Percentiles rank a stretch among this genome's conserved stretches.
Evolutionary conservation across 1,140 invertebrate genomes (phyloP).

Genomic region (Coenobita brevimanus): DNA sequence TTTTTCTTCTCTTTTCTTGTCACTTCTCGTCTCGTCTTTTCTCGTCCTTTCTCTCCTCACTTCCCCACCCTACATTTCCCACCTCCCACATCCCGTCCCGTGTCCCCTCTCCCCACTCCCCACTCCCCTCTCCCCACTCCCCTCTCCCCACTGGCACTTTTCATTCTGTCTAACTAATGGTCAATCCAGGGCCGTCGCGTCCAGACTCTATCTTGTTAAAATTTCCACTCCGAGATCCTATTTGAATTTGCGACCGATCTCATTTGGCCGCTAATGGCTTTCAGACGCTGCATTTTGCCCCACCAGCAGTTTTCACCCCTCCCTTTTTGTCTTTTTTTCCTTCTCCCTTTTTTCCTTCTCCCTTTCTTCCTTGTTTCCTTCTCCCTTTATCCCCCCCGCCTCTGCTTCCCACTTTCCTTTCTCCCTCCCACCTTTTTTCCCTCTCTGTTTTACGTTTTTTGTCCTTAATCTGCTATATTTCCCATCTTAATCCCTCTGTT

Average conservation of each 20-base stretch:
- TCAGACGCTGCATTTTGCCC: conserved; percentile 53
- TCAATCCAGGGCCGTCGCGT: conserved; percentile 61
- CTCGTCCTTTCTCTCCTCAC: neutral
- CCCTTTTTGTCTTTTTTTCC: neutral
- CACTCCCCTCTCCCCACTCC: neutral
- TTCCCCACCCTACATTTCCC: neutral
- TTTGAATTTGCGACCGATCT: conserved; percentile 67
- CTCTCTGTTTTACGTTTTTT: neutral
- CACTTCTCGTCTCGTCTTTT: neutral
- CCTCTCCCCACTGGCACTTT: conserved; percentile 35
- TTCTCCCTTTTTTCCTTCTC: neutral
- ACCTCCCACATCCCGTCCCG: neutral
- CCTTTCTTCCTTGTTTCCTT: too few species aligned
- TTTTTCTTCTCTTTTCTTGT: neutral
- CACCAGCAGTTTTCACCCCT: conserved; percentile 32
- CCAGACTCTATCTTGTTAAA: conserved; percentile 65
- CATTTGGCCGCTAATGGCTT: conserved; percentile 65
- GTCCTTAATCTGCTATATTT: neutral
- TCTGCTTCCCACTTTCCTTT: too few species aligned
- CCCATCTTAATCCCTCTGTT: neutral
- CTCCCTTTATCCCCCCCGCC: too few species aligned
- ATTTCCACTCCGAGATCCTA: conserved; percentile 65
- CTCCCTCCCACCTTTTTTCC: neutral
- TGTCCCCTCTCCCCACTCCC: neutral
- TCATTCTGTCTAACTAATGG: conserved; percentile 61